Evolutionary conservation across 2,888 invertebrate species (phyloP).

Genomic region (Oasisia sp.): DNA sequence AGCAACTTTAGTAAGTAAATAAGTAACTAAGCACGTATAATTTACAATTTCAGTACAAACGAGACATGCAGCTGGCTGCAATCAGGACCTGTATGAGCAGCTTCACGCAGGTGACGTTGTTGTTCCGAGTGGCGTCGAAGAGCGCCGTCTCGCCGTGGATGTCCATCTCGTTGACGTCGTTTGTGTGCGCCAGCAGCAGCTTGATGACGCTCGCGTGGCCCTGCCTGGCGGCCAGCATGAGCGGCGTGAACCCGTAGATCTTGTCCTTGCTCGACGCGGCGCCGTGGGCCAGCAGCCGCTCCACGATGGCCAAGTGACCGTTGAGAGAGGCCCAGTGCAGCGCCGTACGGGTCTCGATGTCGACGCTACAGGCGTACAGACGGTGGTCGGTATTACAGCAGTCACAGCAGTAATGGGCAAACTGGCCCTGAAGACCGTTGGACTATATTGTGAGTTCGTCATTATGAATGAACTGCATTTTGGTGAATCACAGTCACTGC

Average conservation of each 20-base stretch:
- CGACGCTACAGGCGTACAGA: background rate
- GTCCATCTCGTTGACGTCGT: slow-evolving; percentile 13
- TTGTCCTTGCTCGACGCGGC: slow-evolving; percentile 22
- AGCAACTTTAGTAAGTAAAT: too few species aligned
- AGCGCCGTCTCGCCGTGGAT: slow-evolving; percentile 22
- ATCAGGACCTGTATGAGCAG: slow-evolving; percentile 18
- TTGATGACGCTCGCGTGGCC: slow-evolving; percentile 8
- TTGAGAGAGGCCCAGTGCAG: background rate
- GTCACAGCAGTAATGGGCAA: too few species aligned
- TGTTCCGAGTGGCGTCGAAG: slow-evolving; percentile 22
- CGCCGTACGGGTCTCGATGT: background rate
- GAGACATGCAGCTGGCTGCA: background rate
- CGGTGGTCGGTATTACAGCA: background rate
- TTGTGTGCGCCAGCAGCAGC: background rate
- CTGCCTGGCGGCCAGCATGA: slow-evolving; percentile 26
- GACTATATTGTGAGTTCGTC: too few species aligned
- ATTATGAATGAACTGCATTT: too few species aligned
- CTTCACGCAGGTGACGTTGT: slow-evolving; percentile 14
- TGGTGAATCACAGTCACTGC: too few species aligned
- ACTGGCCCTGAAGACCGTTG: too few species aligned
- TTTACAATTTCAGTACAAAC: too few species aligned
- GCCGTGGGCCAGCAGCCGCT: background rate
- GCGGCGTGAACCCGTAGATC: slow-evolving; percentile 25
- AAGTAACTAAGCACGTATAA: too few species aligned
- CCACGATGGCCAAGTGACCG: background rate